These are phyloP conservation scores for Macrobrachium nipponense DNA, from an alignment of 1,140 invertebrate genomes.

Conservation along the genomic window DNA sequence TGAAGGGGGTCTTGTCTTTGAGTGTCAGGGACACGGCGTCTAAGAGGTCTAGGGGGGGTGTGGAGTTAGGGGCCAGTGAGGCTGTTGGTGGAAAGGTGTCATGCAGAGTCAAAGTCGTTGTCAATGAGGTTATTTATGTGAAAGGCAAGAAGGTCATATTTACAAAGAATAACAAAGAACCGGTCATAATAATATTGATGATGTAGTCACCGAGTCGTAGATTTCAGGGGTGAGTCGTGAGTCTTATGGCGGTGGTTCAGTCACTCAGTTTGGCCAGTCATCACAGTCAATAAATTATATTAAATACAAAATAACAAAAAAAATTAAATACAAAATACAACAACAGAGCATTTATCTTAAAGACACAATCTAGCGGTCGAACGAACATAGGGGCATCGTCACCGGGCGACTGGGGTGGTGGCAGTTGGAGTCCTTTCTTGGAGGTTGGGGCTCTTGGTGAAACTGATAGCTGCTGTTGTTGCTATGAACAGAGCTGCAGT, in stretches of 20 bases:
- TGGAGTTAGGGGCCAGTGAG: neutral
- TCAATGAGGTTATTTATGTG: conserved; percentile 53
- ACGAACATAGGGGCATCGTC: neutral
- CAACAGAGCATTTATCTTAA: conserved; percentile 30
- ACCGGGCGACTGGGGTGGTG: neutral
- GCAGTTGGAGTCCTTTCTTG: no score
- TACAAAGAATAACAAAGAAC: conserved; percentile 43
- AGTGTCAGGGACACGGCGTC: neutral
- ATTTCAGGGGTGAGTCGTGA: conserved; percentile 19
- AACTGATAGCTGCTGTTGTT: no score
- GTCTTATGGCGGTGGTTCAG: conserved; percentile 59
- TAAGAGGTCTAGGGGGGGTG: neutral
- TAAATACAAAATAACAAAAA: conserved; percentile 62
- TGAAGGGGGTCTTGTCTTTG: neutral
- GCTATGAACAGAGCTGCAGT: no score
- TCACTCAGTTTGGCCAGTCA: conserved; percentile 36
- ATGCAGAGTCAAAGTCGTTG: conserved; percentile 40
- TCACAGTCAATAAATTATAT: conserved; percentile 63
- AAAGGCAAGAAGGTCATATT: conserved; percentile 36
- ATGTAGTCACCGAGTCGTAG: neutral
- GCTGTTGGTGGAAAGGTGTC: conserved; percentile 4
- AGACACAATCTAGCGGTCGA: conserved; percentile 47
- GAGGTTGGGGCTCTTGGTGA: no score
- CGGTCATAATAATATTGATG: neutral
- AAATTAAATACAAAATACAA: conserved; percentile 45